Evolutionary conservation across 2,113 vertebrate genomes (phyloP).

Genomic region (Heterotilapia buettikoferi): DNA sequence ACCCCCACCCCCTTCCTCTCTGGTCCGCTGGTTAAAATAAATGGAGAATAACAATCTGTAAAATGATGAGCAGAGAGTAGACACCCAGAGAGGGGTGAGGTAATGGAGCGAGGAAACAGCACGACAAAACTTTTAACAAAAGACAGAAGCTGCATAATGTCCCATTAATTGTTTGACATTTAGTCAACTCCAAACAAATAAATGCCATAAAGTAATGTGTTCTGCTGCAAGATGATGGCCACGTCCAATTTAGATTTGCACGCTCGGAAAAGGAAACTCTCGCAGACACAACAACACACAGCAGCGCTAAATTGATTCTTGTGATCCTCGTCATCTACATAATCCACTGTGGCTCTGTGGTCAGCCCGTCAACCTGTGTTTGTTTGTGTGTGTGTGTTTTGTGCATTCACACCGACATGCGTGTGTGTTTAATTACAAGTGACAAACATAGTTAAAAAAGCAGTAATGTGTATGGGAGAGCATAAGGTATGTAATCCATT

Average conservation of each 20-base stretch:
- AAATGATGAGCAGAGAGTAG: not conserved
- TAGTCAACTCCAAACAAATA: not conserved
- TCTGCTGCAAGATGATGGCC: not conserved
- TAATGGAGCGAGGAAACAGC: not conserved
- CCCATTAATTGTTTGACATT: slow-evolving; percentile 7
- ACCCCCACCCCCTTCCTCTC: not conserved
- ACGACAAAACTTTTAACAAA: not conserved
- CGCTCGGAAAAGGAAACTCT: not conserved
- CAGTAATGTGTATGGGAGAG: not conserved
- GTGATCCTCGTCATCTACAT: not conserved
- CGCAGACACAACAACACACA: not conserved
- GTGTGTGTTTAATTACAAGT: not conserved
- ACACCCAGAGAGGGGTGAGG: not conserved
- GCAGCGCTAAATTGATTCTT: not conserved
- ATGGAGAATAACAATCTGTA: not conserved
- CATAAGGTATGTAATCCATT: slow-evolving; percentile 9
- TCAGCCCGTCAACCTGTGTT: not conserved
- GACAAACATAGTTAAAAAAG: not conserved
- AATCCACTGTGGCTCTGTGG: not conserved
- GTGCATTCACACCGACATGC: not conserved
- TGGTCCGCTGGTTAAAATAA: not conserved
- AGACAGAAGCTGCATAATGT: slow-evolving; percentile 11
- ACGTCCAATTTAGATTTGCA: not conserved
- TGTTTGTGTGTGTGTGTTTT: not conserved
- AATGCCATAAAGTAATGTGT: not conserved